A percentile compares a stretch with the other conserved stretches of the same genome.
These are phyloP conservation scores for Miniopterus natalensis DNA, from an alignment of 2,113 vertebrate species.

Conservation along the genomic window DNA sequence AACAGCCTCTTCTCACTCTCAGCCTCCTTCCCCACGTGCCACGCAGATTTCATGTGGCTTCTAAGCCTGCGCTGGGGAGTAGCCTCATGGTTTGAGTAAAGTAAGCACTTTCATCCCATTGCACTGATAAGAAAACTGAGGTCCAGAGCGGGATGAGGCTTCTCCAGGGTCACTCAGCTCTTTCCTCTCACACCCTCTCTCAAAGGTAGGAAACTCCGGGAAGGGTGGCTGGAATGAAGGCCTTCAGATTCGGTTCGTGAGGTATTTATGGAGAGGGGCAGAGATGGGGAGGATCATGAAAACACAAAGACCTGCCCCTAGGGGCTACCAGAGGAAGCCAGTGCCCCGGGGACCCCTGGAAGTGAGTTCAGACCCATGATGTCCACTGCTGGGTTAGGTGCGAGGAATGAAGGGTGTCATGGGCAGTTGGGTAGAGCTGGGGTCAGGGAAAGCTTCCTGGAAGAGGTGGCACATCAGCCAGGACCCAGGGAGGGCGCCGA, in stretches of 20 bases:
- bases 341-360: not conserved
- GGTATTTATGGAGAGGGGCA: not conserved
- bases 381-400: not conserved
- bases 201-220: not conserved
- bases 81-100: not conserved
- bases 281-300: not conserved
- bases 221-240: not conserved
- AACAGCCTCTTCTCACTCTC: not conserved
- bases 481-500: not conserved
- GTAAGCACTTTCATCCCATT: not conserved
- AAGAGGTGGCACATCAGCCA: not conserved
- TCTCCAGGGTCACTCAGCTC: not conserved
- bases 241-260: not conserved
- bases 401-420: not conserved
- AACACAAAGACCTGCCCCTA: not conserved
- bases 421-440: not conserved
- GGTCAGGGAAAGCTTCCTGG: not conserved
- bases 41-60: not conserved
- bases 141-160: not conserved
- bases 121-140: not conserved
- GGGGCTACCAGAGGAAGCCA: not conserved
- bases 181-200: not conserved
- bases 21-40: fast-evolving
- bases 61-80: not conserved
- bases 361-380: not conserved